Evolutionary conservation across 2,888 invertebrate genomes (phyloP), one percentile per base, ranked within the genome.

Genomic region (Salpingus planirostris): DNA sequence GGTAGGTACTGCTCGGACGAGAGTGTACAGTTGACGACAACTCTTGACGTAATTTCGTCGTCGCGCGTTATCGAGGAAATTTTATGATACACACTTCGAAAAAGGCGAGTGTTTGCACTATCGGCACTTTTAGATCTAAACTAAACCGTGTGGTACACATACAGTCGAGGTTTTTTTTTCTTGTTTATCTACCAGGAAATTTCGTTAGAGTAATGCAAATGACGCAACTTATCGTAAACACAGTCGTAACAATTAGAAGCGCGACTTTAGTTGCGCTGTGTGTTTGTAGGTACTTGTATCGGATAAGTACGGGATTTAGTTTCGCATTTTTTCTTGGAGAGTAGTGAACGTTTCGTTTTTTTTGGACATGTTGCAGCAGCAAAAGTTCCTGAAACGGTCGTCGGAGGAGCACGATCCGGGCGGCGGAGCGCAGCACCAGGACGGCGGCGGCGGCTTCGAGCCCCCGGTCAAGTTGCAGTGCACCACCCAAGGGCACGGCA

Each of bases 351-450:
- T 18, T 18, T 6, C 18, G 18, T 24, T 24, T 24, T 7, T n/a
- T n/a, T n/a, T n/a, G n/a, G 33, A 35, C 40, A 40, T 46, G 36
- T 61, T 62, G 38, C 76, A 86, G 86, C 85, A 86, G 74, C 86
- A 85, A 73, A 88, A 87, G 69, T 83, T 86, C 68, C 67, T 79
- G 59, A 81, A 81, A 66, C 69, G 81, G 68, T 76, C 69, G 67
- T 78, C 73, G 64, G 80, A 75, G 61, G 79, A 79, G 52, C 73
- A 76, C 67, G 76, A 18, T 8, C 60, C 69, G 35, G 59, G 64
- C 14, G 47, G 44, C 30, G 67, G 65, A 36, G 66, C n/a, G n/a
- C n/a, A n/a, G n/a, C 73, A 76, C 67, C 76, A 71, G 46, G 60
- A 69, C 36, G 59, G 64, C 13, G 47, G 44, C 30, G 67, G 65